phyloP scores from a whole-genome alignment of 2,888 invertebrate species.

The Lepas anatifera region DNA sequence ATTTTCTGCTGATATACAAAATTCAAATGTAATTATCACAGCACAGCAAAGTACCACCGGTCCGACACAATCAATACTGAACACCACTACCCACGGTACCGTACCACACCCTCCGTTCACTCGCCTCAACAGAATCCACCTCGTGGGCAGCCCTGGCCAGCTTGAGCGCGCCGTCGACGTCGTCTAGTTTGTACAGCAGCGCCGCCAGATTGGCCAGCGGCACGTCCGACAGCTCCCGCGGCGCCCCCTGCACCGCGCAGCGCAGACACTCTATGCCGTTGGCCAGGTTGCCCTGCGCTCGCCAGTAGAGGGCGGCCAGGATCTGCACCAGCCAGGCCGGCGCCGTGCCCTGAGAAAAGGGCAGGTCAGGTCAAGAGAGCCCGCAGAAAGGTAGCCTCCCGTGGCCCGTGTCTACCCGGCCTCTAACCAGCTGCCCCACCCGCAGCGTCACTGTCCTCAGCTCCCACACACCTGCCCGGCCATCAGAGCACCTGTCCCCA shows the following conservation, averaged over 20 bases:
- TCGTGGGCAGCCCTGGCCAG: constrained; percentile 49
- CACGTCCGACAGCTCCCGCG: constrained; percentile 48
- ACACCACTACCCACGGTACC: constrained; percentile 19
- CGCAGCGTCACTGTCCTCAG: no score
- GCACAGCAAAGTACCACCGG: no score
- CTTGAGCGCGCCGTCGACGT: constrained; percentile 49
- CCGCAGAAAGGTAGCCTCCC: no score
- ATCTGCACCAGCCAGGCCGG: constrained; percentile 61
- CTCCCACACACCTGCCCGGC: no score
- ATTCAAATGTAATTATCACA: no score
- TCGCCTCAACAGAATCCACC: constrained; percentile 34
- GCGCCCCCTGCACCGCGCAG: constrained; percentile 46
- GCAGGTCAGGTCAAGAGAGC: no score
- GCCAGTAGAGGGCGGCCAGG: constrained; percentile 64
- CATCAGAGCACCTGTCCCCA: no score
- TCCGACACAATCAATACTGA: no score
- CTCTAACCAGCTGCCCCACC: no score
- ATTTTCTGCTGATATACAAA: no score
- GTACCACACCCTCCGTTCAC: not conserved
- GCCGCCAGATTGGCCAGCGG: constrained; percentile 57
- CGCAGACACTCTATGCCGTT: constrained; percentile 58
- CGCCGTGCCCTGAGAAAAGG: constrained; percentile 57
- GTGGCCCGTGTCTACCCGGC: no score
- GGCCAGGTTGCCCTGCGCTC: constrained; percentile 52
- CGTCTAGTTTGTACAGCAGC: constrained; percentile 50